Evolutionary conservation across 2,888 invertebrate species (phyloP).

Genomic region (Syrphus vitripennis): DNA sequence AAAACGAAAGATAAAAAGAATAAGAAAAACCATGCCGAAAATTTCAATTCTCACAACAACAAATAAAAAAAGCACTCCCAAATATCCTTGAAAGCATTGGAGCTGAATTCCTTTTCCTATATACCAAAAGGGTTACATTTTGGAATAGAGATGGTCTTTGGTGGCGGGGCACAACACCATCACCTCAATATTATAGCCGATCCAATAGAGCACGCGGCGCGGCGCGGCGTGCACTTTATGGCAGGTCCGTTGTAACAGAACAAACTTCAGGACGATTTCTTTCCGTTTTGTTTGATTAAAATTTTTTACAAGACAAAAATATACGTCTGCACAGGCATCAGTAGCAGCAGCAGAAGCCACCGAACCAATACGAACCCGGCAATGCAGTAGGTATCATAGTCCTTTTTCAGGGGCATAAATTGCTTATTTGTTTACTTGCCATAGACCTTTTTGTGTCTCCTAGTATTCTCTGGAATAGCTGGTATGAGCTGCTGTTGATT

Average conservation of each 20-base stretch:
- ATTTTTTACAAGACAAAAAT: slow-evolving; percentile 44
- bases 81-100: slow-evolving; percentile 64
- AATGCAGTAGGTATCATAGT: slow-evolving; percentile 40
- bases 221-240: slow-evolving; percentile 6
- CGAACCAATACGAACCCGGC: slow-evolving; percentile 58
- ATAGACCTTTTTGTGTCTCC: slow-evolving; percentile 36
- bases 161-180: slow-evolving; percentile 2
- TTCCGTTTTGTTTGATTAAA: slow-evolving; percentile 56
- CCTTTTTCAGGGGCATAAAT: slow-evolving; percentile 48
- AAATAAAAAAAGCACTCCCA: slow-evolving; percentile 33
- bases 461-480: not conserved
- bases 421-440: slow-evolving; percentile 63
- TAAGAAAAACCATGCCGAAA: slow-evolving; percentile 36
- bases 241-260: slow-evolving; percentile 43
- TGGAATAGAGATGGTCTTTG: slow-evolving; percentile 18
- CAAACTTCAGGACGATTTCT: slow-evolving; percentile 49
- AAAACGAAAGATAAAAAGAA: slow-evolving; percentile 67
- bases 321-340: slow-evolving; percentile 33
- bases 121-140: slow-evolving; percentile 53
- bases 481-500: slow-evolving; percentile 17
- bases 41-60: slow-evolving; percentile 47
- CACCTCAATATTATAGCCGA: not conserved
- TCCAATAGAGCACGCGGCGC: slow-evolving; percentile 34
- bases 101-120: slow-evolving; percentile 68
- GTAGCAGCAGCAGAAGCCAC: slow-evolving; percentile 22